Evolutionary conservation across 2,797 vertebrate species (phyloP).

Genomic region (Diglossa cyanea): DNA sequence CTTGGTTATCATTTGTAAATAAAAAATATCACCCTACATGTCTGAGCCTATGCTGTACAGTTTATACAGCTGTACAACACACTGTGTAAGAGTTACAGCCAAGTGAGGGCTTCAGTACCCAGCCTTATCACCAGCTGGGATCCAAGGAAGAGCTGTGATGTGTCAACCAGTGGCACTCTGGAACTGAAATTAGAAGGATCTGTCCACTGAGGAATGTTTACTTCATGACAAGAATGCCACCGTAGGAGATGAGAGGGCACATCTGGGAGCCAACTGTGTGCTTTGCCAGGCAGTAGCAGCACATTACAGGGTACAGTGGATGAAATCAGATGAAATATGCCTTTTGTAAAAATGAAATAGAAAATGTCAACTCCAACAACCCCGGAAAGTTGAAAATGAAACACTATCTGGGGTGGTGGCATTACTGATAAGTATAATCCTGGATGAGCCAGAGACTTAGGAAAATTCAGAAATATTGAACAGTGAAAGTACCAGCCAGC

Average conservation of each 20-base stretch:
- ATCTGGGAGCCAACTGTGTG: background rate
- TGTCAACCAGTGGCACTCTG: background rate
- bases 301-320: accelerated
- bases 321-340: background rate
- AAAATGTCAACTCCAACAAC: background rate
- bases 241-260: background rate
- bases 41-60: background rate
- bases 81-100: background rate
- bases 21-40: background rate
- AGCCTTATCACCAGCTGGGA: background rate
- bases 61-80: background rate
- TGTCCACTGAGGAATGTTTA: background rate
- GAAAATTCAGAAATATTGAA: slow-evolving; percentile 1
- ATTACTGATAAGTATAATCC: background rate
- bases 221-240: background rate
- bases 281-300: background rate
- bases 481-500: background rate
- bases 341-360: background rate
- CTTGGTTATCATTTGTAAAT: background rate
- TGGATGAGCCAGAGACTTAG: background rate
- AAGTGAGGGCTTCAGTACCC: background rate
- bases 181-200: background rate
- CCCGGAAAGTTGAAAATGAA: slow-evolving; percentile 8
- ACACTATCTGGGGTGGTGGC: background rate
- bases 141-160: background rate